Evolutionary conservation across 2,113 vertebrate species (phyloP).

Genomic region (Sinocyclocheilus anshuiensis): DNA sequence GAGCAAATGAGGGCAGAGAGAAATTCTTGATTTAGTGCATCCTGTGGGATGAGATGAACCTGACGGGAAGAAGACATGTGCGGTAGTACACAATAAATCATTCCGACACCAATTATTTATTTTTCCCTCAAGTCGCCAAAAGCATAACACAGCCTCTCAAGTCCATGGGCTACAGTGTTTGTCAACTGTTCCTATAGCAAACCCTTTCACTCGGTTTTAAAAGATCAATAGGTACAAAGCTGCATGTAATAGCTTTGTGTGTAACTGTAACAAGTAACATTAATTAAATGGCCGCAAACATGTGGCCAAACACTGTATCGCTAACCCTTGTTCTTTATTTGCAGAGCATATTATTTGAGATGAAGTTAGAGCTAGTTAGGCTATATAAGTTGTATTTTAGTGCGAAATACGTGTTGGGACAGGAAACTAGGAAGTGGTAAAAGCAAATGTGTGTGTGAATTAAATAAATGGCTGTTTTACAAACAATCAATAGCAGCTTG

Average conservation of each 20-base stretch:
- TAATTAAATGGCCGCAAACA: conserved; percentile 33
- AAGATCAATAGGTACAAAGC: conserved; percentile 46
- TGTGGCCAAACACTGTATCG: not conserved
- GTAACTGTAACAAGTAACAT: conserved; percentile 37
- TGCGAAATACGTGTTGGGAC: not conserved
- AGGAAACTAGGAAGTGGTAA: not conserved
- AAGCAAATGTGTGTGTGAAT: not conserved
- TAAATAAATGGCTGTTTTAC: conserved; percentile 36
- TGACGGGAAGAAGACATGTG: conserved; percentile 41
- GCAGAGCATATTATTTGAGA: not conserved
- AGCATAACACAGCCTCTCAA: conserved; percentile 36
- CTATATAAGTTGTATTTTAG: not conserved
- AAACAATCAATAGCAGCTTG: conserved; percentile 42
- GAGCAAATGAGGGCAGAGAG: conserved; percentile 46
- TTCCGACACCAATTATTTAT: conserved; percentile 51
- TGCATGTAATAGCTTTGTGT: not conserved
- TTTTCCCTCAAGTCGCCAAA: conserved; percentile 28
- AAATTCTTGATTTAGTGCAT: conserved; percentile 41
- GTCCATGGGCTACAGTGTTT: conserved; percentile 33
- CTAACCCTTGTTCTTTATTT: conserved; percentile 25
- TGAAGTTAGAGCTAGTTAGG: not conserved
- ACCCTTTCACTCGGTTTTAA: conserved; percentile 1
- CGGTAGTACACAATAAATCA: conserved; percentile 44
- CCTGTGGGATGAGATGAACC: conserved; percentile 28
- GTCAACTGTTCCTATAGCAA: conserved; percentile 30